Evolutionary conservation across 53 echinoderm and acorn worm genomes (phyloP).

Genomic region (Crossaster papposus): DNA sequence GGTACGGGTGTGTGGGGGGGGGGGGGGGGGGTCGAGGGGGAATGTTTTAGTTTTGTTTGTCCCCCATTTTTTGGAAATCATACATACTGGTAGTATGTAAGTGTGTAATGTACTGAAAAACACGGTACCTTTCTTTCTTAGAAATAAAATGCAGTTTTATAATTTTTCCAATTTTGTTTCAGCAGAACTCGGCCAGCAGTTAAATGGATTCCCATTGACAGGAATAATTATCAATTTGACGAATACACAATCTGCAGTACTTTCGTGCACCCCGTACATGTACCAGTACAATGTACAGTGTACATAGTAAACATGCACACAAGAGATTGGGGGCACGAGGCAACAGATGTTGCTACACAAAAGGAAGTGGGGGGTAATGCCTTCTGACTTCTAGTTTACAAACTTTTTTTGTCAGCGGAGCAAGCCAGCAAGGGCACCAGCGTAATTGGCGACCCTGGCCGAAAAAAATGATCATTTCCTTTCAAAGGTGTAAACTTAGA

Average conservation of each 20-base stretch:
- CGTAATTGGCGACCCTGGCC: background rate
- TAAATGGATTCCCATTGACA: background rate
- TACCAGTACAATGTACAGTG: background rate
- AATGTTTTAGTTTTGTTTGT: background rate
- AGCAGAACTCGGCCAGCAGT: background rate
- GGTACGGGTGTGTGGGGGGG: too few relatives aligned
- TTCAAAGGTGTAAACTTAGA: background rate
- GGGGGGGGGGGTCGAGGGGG: too few relatives aligned
- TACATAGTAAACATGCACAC: background rate
- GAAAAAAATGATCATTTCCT: slow-evolving; percentile 4
- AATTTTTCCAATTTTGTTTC: background rate
- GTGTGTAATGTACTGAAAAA: too few relatives aligned
- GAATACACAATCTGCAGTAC: background rate
- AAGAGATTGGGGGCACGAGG: background rate
- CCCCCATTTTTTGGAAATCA: background rate
- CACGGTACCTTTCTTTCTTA: background rate
- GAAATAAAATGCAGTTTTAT: background rate
- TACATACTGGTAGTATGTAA: background rate
- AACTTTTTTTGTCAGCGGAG: background rate
- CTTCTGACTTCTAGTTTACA: slow-evolving; percentile 1
- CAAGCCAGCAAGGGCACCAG: too few relatives aligned
- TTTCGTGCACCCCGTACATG: background rate
- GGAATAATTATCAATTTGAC: background rate
- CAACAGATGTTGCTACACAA: background rate
- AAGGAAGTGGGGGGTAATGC: slow-evolving; percentile 5